Conservation (phyloP, 2,797 vertebrate genomes). For the Ctenosaura bakeri region DNA sequence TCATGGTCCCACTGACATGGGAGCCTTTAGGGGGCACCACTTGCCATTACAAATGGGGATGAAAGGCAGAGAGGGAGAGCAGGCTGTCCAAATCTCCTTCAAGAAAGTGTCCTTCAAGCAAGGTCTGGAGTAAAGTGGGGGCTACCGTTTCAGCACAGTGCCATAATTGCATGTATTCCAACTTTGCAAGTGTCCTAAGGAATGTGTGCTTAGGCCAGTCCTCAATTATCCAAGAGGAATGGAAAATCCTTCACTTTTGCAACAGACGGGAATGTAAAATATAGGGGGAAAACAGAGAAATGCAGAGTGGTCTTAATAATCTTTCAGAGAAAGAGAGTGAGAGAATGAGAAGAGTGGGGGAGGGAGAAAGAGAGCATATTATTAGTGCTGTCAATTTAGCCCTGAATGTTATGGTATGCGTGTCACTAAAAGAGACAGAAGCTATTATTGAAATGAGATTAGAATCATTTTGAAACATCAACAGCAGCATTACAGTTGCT, state of each 20-base stretch:
- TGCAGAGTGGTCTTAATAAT: slow-evolving; percentile 70
- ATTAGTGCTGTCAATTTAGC: slow-evolving; percentile 81
- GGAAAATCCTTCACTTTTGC: not conserved
- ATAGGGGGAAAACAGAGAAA: not conserved
- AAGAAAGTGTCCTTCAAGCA: not conserved
- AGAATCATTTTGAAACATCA: slow-evolving; percentile 81
- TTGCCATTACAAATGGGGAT: too few relatives aligned
- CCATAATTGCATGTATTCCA: not conserved
- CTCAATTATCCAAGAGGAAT: not conserved
- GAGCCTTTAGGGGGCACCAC: too few relatives aligned
- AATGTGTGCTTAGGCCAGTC: not conserved
- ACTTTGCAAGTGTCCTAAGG: not conserved
- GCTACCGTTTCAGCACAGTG: not conserved
- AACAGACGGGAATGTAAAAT: slow-evolving; percentile 11
- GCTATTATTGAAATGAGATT: slow-evolving; percentile 84
- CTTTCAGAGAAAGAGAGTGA: slow-evolving; percentile 18
- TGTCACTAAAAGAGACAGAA: slow-evolving; percentile 80
- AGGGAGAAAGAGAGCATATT: slow-evolving; percentile 58
- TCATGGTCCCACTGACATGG: too few relatives aligned
- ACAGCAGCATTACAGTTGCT: slow-evolving; percentile 79
- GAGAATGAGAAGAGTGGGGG: not conserved
- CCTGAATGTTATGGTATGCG: slow-evolving; percentile 78
- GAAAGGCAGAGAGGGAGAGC: not conserved
- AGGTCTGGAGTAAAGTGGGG: not conserved
- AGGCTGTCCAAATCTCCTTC: not conserved